phyloP scores from a whole-genome alignment of 2,797 vertebrate species.

The Sorex maritimensis region DNA sequence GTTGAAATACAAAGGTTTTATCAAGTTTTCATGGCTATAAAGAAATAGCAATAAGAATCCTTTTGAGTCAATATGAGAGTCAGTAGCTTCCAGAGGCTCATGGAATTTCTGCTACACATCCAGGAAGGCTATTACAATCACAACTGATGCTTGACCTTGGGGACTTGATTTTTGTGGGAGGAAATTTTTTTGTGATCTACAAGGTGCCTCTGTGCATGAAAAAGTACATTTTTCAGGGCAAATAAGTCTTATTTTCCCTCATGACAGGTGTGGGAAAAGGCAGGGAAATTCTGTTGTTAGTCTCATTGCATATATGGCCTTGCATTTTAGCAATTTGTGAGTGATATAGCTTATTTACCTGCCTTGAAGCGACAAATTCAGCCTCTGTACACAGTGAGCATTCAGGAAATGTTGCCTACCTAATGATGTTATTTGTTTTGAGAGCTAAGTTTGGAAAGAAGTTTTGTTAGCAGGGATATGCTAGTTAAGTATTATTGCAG shows the following conservation, averaged over 20 bases:
- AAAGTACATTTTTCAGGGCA: neutral
- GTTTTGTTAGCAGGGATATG: constrained; percentile 56
- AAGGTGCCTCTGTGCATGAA: constrained; percentile 50
- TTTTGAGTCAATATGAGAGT: neutral
- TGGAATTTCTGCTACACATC: neutral
- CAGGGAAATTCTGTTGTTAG: constrained; percentile 36
- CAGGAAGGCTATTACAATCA: neutral
- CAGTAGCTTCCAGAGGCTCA: neutral
- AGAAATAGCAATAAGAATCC: constrained; percentile 1
- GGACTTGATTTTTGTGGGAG: neutral
- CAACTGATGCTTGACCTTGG: neutral
- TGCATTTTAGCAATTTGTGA: constrained; percentile 60
- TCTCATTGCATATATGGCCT: neutral
- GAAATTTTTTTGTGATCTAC: neutral
- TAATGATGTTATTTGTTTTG: constrained; percentile 69
- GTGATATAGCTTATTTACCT: constrained; percentile 61
- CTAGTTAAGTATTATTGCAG: constrained; percentile 59
- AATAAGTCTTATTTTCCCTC: constrained; percentile 53
- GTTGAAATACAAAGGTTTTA: constrained; percentile 46
- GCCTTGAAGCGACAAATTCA: constrained; percentile 30
- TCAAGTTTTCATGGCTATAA: constrained; percentile 24
- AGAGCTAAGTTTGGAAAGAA: constrained; percentile 15
- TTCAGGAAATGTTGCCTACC: constrained; percentile 62
- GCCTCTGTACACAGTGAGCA: constrained; percentile 19
- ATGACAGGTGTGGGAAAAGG: constrained; percentile 26